These are phyloP conservation scores for Panopea generosa DNA, from an alignment of 2,888 invertebrate genomes.

Conservation along the genomic window DNA sequence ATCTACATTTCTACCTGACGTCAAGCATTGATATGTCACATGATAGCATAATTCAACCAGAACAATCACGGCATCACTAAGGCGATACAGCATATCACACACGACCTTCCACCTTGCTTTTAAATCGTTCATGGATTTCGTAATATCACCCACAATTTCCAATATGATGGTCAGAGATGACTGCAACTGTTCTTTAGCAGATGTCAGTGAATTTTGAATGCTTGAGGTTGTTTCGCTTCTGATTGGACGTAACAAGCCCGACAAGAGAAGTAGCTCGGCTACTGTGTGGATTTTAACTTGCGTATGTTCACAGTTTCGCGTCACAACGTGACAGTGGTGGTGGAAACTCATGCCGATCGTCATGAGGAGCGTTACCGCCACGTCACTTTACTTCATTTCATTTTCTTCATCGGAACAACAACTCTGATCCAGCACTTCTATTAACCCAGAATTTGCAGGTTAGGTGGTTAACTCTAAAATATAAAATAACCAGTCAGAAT, in stretches of 20 bases:
- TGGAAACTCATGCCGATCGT: slow-evolving; percentile 68
- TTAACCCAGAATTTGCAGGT: no score
- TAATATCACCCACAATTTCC: slow-evolving; percentile 52
- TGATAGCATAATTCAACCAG: slow-evolving; percentile 82
- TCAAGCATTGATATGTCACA: slow-evolving; percentile 78
- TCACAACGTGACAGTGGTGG: slow-evolving; percentile 72
- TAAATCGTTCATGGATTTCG: slow-evolving; percentile 52
- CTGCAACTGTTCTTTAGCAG: slow-evolving; percentile 55
- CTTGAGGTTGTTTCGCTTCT: slow-evolving; percentile 68
- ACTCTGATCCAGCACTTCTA: no score
- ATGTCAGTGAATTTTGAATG: slow-evolving; percentile 41
- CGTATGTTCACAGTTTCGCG: slow-evolving; percentile 75
- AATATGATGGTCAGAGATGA: slow-evolving; percentile 42
- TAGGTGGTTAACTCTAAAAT: no score
- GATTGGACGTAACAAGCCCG: slow-evolving; percentile 82
- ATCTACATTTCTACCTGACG: slow-evolving; percentile 56
- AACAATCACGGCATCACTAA: slow-evolving; percentile 76
- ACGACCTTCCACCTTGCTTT: slow-evolving; percentile 73
- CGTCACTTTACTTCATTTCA: no score
- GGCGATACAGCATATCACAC: slow-evolving; percentile 73
- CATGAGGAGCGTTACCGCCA: slow-evolving; percentile 21
- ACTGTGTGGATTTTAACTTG: slow-evolving; percentile 82
- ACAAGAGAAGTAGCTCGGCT: slow-evolving; percentile 82
- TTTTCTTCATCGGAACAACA: no score
- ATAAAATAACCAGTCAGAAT: no score